Evolutionary conservation across 1,140 invertebrate genomes (phyloP).

Genomic region (Ectropis grisescens): DNA sequence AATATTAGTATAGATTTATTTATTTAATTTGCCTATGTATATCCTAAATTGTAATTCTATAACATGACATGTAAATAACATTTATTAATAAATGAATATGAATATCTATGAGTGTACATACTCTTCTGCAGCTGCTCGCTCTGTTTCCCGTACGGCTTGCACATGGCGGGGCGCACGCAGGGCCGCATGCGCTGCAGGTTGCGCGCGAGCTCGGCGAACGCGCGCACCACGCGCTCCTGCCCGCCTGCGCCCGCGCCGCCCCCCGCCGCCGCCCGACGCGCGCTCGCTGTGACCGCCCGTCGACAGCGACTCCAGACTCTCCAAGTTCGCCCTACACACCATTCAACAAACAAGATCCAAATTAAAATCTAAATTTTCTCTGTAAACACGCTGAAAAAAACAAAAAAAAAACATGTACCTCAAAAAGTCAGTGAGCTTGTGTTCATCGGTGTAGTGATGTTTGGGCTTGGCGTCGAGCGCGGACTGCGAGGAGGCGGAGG

Average conservation of each 20-base stretch:
- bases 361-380: no score
- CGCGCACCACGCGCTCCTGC: constrained; percentile 83
- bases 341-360: no score
- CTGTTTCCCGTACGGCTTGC: constrained; percentile 90
- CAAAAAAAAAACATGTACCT: constrained; percentile 36
- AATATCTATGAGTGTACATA: no score
- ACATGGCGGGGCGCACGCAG: constrained; percentile 87
- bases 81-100: no score
- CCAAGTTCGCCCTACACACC: constrained; percentile 76
- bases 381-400: no score
- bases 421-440: constrained; percentile 65
- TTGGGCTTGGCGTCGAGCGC: constrained; percentile 41
- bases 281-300: constrained; percentile 26
- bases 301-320: constrained; percentile 76
- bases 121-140: constrained; percentile 90
- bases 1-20: no score
- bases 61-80: no score
- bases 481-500: constrained; percentile 29
- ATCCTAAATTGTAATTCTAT: no score
- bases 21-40: no score
- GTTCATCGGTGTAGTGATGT: constrained; percentile 62
- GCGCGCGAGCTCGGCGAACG: constrained; percentile 86
- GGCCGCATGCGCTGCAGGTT: constrained; percentile 89
- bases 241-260: constrained; percentile 64
- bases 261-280: constrained; percentile 18